phyloP scores from a whole-genome alignment of 2,888 invertebrate species.

The Caenorhabditis panamensis region DNA sequence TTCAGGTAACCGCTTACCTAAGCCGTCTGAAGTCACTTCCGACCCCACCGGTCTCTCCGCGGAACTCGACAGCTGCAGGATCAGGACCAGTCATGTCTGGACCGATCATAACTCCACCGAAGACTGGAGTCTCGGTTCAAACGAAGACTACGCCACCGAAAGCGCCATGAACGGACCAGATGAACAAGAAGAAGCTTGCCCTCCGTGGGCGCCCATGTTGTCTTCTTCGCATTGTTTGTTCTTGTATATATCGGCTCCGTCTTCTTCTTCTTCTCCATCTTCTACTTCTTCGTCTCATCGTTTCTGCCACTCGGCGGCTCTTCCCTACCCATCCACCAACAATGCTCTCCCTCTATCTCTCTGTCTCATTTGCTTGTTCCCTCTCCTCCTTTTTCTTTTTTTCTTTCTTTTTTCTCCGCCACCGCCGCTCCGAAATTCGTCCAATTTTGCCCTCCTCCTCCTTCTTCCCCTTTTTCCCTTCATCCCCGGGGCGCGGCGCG shows the following conservation, averaged over 20 bases:
- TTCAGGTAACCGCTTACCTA: constrained; percentile 29
- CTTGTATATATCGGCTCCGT: constrained; percentile 47
- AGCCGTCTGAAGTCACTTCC: constrained; percentile 17
- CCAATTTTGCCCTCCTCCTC: constrained; percentile 37
- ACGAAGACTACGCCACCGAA: constrained; percentile 15
- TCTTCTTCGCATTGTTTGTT: constrained; percentile 53
- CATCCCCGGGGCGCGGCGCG: background rate
- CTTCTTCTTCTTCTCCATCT: constrained; percentile 28
- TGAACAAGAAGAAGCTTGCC: no score
- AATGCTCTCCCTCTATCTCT: constrained; percentile 31
- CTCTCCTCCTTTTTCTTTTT: constrained; percentile 23
- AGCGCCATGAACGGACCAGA: background rate
- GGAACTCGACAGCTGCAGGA: background rate
- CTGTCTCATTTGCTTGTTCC: constrained; percentile 39
- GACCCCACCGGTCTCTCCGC: constrained; percentile 30
- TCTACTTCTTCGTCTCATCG: constrained; percentile 24
- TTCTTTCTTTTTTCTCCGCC: constrained; percentile 25
- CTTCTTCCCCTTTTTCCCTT: constrained; percentile 8
- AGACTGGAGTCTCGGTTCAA: background rate
- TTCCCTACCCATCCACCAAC: constrained; percentile 14
- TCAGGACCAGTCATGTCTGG: background rate
- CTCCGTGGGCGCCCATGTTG: constrained; percentile 15
- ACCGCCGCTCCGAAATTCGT: constrained; percentile 38
- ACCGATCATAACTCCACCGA: background rate
- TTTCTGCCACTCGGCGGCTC: constrained; percentile 18